phyloP scores from a whole-genome alignment of 1,140 invertebrate genomes.

The Cotesia vestalis region DNA sequence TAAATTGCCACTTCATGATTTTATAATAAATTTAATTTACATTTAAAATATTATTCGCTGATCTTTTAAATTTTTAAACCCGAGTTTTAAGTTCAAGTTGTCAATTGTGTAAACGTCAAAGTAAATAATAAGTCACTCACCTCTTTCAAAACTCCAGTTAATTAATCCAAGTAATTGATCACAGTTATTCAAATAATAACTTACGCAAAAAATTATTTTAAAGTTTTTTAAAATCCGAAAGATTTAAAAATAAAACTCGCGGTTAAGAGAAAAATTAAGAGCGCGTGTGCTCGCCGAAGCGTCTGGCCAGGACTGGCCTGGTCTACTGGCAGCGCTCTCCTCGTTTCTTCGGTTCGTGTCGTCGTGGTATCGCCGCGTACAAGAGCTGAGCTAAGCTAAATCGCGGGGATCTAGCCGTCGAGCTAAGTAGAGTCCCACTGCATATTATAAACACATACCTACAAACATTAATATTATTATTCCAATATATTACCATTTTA shows the following conservation, averaged over 20 bases:
- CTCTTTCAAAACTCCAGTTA: too few relatives aligned
- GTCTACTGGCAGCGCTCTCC: constrained; percentile 37
- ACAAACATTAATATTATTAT: too few relatives aligned
- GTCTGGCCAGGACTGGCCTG: constrained; percentile 43
- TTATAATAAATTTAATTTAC: too few relatives aligned
- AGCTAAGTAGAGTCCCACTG: too few relatives aligned
- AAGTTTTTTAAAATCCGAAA: neutral
- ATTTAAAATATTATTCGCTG: too few relatives aligned
- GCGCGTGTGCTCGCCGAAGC: constrained; percentile 29
- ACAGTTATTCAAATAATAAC: neutral
- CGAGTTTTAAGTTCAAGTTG: too few relatives aligned
- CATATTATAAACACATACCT: neutral
- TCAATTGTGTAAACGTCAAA: too few relatives aligned
- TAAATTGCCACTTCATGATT: constrained; percentile 12
- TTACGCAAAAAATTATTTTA: neutral
- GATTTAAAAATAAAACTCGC: constrained; percentile 25
- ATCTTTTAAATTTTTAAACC: too few relatives aligned
- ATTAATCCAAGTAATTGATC: constrained; percentile 16
- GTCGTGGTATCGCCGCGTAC: too few relatives aligned
- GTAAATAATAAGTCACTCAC: too few relatives aligned
- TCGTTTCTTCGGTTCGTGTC: constrained; percentile 21
- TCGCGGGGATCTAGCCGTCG: constrained; percentile 22
- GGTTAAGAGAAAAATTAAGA: neutral
- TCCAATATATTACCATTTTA: too few relatives aligned
- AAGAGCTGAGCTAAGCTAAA: constrained; percentile 19